Conservation (phyloP, 2,888 invertebrate species). For the Eucriotettix oculatus region DNA sequence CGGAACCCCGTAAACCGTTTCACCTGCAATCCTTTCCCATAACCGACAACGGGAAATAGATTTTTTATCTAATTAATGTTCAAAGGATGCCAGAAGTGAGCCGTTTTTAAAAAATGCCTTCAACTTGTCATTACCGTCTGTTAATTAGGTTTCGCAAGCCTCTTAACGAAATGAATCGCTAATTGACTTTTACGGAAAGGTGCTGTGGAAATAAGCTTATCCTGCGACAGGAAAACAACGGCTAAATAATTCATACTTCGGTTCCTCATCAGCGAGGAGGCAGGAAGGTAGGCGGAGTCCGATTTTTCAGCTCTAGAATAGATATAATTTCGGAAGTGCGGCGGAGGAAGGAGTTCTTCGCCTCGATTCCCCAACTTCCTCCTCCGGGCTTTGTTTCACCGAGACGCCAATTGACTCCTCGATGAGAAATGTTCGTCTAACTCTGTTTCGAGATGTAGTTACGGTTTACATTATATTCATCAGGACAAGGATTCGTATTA, state of each 20-base stretch:
- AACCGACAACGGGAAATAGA: constrained; percentile 11
- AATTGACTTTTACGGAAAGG: constrained; percentile 13
- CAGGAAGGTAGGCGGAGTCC: background rate
- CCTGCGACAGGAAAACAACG: constrained; percentile 3
- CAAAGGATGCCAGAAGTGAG: constrained; percentile 10
- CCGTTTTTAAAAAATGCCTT: constrained; percentile 12
- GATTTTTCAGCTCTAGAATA: background rate
- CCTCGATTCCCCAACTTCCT: background rate
- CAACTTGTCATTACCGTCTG: constrained; percentile 13
- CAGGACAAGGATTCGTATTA: too few species aligned
- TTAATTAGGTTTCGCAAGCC: constrained; percentile 11
- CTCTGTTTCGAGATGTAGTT: too few species aligned
- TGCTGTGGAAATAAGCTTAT: constrained; percentile 5
- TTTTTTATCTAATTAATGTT: constrained; percentile 13
- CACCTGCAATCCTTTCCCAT: constrained; percentile 2
- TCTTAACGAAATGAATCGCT: constrained; percentile 13
- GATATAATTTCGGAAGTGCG: background rate
- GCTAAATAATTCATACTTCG: constrained; percentile 7
- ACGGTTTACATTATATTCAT: too few species aligned
- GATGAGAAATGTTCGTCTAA: too few species aligned
- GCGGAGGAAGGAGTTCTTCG: background rate
- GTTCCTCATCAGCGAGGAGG: constrained; percentile 4
- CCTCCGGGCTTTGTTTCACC: too few species aligned
- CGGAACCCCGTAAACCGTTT: background rate
- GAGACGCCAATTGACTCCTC: too few species aligned